phyloP scores from a whole-genome alignment of 2,113 vertebrate genomes.

The Delphinapterus leucas region DNA sequence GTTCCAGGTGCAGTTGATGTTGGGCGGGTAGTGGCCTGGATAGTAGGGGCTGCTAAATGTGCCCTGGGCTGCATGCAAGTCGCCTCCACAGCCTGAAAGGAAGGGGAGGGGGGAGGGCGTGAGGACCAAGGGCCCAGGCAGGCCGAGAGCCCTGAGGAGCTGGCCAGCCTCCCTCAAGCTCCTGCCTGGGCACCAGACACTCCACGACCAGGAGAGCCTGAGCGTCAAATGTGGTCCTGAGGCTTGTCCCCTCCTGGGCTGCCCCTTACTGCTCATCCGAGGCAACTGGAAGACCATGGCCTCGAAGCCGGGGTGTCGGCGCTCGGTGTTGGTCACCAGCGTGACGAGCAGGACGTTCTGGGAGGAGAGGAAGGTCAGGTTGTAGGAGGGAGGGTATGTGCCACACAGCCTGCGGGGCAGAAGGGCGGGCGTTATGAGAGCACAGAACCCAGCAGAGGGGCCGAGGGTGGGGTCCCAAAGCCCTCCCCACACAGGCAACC shows the following conservation, averaged over 20 bases:
- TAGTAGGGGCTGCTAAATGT: conserved; percentile 89
- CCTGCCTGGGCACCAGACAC: fast-evolving
- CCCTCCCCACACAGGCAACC: background rate
- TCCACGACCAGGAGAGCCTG: background rate
- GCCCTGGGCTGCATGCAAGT: conserved; percentile 78
- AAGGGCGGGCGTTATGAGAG: background rate
- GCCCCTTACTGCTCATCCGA: conserved; percentile 72
- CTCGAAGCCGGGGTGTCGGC: conserved; percentile 89
- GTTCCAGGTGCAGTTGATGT: conserved; percentile 86
- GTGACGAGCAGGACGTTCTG: conserved; percentile 93
- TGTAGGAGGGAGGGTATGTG: conserved; percentile 86
- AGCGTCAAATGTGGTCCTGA: background rate
- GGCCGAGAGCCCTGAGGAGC: background rate
- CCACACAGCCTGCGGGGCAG: conserved; percentile 89
- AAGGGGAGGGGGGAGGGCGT: background rate
- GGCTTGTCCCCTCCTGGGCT: background rate
- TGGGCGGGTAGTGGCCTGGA: conserved; percentile 91
- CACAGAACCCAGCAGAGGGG: background rate
- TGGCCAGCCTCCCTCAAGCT: fast-evolving
- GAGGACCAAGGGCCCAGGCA: background rate
- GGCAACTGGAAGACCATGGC: conserved; percentile 88
- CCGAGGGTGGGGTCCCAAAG: background rate
- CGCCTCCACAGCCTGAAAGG: conserved; percentile 83
- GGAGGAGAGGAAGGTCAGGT: conserved; percentile 91
- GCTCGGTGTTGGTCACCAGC: conserved; percentile 84